Base-by-base conservation (phyloP, 2,797 vertebrate species). In the Myotis planiceps region DNA sequence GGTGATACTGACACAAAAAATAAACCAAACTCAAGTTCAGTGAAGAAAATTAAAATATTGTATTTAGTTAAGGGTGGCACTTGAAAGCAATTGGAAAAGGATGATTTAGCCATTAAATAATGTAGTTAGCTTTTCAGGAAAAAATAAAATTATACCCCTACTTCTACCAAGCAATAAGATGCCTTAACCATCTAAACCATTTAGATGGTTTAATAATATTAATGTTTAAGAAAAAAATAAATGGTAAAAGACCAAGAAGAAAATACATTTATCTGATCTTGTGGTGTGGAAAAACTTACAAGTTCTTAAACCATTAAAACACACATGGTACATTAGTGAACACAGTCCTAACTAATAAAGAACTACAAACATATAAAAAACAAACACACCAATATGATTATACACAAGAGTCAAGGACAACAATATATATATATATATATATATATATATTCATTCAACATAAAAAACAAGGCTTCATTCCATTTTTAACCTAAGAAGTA, bases 401-500 rank as follows among this genome's bases (percentile, higher is more conserved):
- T 6, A 92, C 0, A 25, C 10, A 94, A 94, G 87, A 76, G 21
- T 37, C 1, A 83, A 60, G n/a, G 47, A 75, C 0, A 58, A 60
- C 5, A 6, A 58, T 16, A 83, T 55, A 47, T 32, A 82, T 76
- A 79, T 65, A 75, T 10, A 23, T 72, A 37, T 29, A 65, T 72
- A 37, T 18, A 55, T 45, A 80, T 55, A 49, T 29, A 80, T 9
- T 75, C 19, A 69, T 60, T 81, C 3, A 45, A 21, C 19, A 21
- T 37, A 78, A 71, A 49, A 88, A 82, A 37, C 85, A 82, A 37
- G 27, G 25, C 19, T 84, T 15, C 63, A 8, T 69, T 91, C 16
- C 34, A 51, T 53, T 95, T 90, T 63, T 60, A 94, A 78, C 39
- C 12, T 79, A 86, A 89, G 32, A 88, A 66, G 86, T 76, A 49